Conservation (phyloP, 1,140 invertebrate species). For the Uloborus diversus region DNA sequence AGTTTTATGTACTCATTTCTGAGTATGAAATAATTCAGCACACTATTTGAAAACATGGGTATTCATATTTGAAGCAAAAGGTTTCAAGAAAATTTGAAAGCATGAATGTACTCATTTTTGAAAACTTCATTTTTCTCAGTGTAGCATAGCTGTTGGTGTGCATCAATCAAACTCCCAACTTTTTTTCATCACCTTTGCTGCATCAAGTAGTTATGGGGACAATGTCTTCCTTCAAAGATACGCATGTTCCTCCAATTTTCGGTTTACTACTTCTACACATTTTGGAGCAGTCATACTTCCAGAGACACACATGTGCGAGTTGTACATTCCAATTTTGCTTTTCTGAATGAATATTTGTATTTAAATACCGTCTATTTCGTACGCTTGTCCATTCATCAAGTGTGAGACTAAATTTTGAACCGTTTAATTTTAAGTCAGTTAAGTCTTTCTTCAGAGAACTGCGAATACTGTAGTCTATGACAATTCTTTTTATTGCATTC, state of each 20-base stretch:
- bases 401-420: no score
- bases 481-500: neutral
- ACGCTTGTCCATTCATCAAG: no score
- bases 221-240: slow-evolving; percentile 1
- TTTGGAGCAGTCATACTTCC: neutral
- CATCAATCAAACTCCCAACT: neutral
- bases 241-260: neutral
- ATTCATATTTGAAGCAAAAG: no score
- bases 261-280: slow-evolving; percentile 7
- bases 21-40: no score
- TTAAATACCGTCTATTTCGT: no score
- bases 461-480: neutral
- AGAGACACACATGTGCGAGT: neutral
- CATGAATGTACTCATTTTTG: no score
- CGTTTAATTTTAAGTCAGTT: neutral
- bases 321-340: neutral
- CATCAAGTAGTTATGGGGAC: neutral
- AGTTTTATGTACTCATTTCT: no score
- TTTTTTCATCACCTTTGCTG: neutral
- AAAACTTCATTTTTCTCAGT: no score
- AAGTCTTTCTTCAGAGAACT: neutral
- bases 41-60: no score
- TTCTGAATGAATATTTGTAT: neutral
- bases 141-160: neutral
- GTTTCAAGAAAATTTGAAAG: no score